phyloP scores from a whole-genome alignment of 1,140 invertebrate genomes.

The Drusus annulatus region DNA sequence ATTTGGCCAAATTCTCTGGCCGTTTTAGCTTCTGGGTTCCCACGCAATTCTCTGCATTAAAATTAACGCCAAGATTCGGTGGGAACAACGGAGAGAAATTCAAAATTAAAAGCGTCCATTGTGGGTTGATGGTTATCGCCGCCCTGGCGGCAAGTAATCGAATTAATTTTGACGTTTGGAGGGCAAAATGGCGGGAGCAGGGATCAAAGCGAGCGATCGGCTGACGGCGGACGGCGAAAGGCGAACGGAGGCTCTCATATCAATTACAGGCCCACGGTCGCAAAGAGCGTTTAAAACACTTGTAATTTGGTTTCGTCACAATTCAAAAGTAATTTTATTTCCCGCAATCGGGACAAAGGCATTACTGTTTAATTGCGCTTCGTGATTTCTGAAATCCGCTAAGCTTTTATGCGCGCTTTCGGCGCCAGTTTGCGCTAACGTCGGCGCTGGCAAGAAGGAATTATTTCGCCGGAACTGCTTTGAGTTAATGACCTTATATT shows the following conservation, averaged over 20 bases:
- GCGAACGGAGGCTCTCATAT: slow-evolving; percentile 30
- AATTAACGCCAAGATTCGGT: slow-evolving; percentile 36
- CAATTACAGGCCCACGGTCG: slow-evolving; percentile 47
- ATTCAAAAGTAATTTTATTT: slow-evolving; percentile 55
- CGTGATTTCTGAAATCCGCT: slow-evolving; percentile 41
- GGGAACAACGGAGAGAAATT: slow-evolving; percentile 40
- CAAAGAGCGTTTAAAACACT: slow-evolving; percentile 56
- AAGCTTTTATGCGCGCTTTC: slow-evolving; percentile 32
- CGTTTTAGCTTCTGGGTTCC: slow-evolving; percentile 5
- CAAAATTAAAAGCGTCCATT: slow-evolving; percentile 44
- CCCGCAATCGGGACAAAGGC: slow-evolving; percentile 51
- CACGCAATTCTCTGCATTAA: slow-evolving; percentile 29
- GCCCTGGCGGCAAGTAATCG: slow-evolving; percentile 52
- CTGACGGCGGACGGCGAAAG: slow-evolving; percentile 4
- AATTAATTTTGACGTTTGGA: slow-evolving; percentile 47
- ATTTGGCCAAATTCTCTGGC: not conserved
- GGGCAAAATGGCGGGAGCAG: slow-evolving; percentile 37
- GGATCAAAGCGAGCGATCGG: slow-evolving; percentile 46
- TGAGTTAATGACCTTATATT: slow-evolving; percentile 9
- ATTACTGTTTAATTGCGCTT: slow-evolving; percentile 50
- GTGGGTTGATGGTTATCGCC: slow-evolving; percentile 49
- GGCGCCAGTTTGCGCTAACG: slow-evolving; percentile 15
- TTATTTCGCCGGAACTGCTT: slow-evolving; percentile 1
- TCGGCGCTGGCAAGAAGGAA: not conserved
- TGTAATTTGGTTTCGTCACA: slow-evolving; percentile 55